These are phyloP conservation scores for Hylyphantes graminicola DNA, from an alignment of 1,140 invertebrate genomes.

Conservation along the genomic window DNA sequence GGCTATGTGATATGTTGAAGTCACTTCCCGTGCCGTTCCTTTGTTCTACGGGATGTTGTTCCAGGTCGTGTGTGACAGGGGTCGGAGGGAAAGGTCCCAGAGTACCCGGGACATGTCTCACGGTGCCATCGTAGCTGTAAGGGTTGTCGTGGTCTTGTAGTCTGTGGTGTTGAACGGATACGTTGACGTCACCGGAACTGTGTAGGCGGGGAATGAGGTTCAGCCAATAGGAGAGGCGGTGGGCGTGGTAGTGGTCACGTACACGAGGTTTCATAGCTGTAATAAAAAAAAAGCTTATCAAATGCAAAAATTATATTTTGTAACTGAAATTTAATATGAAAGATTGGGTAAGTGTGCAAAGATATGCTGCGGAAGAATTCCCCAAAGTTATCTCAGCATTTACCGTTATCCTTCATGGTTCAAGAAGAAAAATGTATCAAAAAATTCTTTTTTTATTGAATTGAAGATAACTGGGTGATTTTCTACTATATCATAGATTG, in stretches of 20 bases:
- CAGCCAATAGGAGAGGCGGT: constrained; percentile 94
- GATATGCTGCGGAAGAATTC: no score
- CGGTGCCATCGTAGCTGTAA: constrained; percentile 69
- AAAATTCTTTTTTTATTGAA: no score
- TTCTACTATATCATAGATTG: no score
- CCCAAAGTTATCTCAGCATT: no score
- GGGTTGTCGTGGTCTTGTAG: constrained; percentile 75
- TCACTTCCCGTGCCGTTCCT: constrained; percentile 16
- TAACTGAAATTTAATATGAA: no score
- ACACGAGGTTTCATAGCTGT: constrained; percentile 74
- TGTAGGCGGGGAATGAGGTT: constrained; percentile 96
- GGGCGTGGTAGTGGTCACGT: constrained; percentile 94
- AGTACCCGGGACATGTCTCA: constrained; percentile 19
- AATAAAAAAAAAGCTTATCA: neutral
- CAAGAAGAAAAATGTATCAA: no score
- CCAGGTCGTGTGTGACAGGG: neutral
- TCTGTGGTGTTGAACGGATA: constrained; percentile 85
- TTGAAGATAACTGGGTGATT: no score
- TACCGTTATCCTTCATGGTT: no score
- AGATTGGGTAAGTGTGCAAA: no score
- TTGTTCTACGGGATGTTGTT: neutral
- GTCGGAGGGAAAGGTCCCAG: constrained; percentile 6
- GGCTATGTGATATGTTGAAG: constrained; percentile 4
- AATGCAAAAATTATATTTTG: no score
- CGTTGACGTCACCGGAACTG: constrained; percentile 71